Evolutionary conservation across 2,888 invertebrate species (phyloP).

Genomic region (Cremastinae sp.): DNA sequence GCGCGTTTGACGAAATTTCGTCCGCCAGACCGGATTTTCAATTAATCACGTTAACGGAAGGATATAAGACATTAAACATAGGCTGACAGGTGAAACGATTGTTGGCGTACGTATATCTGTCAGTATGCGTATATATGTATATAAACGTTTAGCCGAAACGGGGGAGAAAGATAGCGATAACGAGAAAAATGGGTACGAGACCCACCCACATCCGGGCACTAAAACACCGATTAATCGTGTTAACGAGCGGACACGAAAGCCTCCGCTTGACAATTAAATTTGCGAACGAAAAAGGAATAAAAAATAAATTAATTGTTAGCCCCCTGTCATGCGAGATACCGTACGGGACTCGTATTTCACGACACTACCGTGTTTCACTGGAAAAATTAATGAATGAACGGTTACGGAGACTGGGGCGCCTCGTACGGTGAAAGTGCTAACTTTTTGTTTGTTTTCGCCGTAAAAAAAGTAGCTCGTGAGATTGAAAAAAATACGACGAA

Average conservation of each 20-base stretch:
- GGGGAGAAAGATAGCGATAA: conserved; percentile 19
- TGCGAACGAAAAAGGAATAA: conserved; percentile 2
- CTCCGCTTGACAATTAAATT: conserved; percentile 14
- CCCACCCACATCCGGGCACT: conserved; percentile 57
- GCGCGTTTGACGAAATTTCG: conserved; percentile 26
- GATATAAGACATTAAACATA: conserved; percentile 24
- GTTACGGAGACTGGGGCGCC: conserved; percentile 17
- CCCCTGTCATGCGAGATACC: conserved; percentile 12
- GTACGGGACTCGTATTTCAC: conserved; percentile 42
- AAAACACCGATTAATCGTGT: conserved; percentile 26
- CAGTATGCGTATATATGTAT: not conserved
- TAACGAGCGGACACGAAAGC: not conserved
- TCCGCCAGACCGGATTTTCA: conserved; percentile 33
- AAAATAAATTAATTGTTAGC: conserved; percentile 21
- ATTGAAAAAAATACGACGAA: not conserved
- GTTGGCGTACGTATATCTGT: conserved; percentile 34
- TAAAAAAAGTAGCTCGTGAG: not conserved
- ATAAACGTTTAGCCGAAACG: conserved; percentile 10
- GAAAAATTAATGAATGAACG: conserved; percentile 39
- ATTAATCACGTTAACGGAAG: conserved; percentile 48
- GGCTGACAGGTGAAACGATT: conserved; percentile 52
- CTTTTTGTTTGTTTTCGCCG: conserved; percentile 7
- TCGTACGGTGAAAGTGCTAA: conserved; percentile 24
- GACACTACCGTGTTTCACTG: conserved; percentile 30
- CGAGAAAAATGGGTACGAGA: conserved; percentile 39